These are phyloP conservation scores for Gnathochromis pfefferi DNA, from an alignment of 2,113 vertebrate genomes.

Conservation along the genomic window DNA sequence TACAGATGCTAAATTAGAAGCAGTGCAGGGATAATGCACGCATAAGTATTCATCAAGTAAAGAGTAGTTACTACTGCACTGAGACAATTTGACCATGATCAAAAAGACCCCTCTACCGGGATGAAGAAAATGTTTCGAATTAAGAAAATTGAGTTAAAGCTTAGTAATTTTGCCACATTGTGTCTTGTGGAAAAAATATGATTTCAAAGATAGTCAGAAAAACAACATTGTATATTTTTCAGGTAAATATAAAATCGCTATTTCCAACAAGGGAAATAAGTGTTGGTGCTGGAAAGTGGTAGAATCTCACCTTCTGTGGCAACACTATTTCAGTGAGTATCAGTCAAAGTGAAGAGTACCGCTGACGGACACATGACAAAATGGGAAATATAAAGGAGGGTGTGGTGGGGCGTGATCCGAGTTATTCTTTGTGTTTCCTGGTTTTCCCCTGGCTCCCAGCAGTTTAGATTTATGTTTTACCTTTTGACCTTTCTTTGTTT, in stretches of 20 bases:
- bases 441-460: not conserved
- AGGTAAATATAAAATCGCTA: not conserved
- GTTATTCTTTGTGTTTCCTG: not conserved
- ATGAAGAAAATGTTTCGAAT: not conserved
- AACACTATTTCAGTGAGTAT: not conserved
- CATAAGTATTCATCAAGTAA: not conserved
- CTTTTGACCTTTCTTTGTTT: not conserved
- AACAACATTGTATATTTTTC: not conserved
- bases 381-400: not conserved
- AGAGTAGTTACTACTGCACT: not conserved
- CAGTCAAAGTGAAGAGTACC: not conserved
- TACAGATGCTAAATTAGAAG: not conserved
- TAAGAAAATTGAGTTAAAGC: not conserved
- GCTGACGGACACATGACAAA: not conserved
- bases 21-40: not conserved
- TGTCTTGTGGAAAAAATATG: not conserved
- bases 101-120: not conserved
- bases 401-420: not conserved
- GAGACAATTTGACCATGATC: not conserved
- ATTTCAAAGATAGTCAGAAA: not conserved
- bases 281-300: not conserved
- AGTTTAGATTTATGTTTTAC: not conserved
- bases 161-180: not conserved
- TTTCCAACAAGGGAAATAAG: not conserved
- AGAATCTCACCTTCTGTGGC: not conserved